Conservation (phyloP, 2,797 vertebrate species). For the Mus spretus region DNA sequence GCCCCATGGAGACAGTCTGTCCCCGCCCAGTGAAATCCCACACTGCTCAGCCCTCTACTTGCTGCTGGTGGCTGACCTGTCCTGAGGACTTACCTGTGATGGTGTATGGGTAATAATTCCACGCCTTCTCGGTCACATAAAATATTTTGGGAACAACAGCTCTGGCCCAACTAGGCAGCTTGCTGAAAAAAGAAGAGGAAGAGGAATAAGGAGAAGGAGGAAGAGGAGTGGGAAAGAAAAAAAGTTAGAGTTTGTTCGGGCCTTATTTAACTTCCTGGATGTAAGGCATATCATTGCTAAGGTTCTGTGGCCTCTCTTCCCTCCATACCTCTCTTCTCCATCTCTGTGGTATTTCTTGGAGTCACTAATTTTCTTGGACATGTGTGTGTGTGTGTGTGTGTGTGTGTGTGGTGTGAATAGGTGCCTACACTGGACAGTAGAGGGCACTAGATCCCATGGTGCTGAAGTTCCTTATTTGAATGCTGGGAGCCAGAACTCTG, state of each 20-base stretch:
- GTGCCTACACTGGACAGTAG: not conserved
- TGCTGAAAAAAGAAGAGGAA: constrained; percentile 89
- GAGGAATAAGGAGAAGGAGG: not conserved
- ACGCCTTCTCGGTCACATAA: constrained; percentile 98
- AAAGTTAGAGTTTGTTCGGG: constrained; percentile 48
- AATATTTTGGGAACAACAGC: constrained; percentile 99
- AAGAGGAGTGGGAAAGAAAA: not conserved
- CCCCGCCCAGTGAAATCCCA: not conserved
- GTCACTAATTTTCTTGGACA: not conserved
- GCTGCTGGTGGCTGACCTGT: accelerated
- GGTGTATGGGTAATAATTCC: constrained; percentile 99
- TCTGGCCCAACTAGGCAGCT: constrained; percentile 98
- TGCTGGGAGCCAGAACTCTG: not conserved
- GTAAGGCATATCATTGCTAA: not conserved
- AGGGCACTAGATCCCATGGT: not conserved
- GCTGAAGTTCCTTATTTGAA: not conserved
- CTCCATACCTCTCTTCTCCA: not conserved
- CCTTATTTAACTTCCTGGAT: not conserved
- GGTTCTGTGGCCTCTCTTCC: not conserved
- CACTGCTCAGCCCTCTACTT: not conserved
- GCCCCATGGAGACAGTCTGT: not conserved
- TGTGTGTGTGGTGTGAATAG: too few relatives aligned
- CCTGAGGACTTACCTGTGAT: constrained; percentile 93
- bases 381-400: not conserved
- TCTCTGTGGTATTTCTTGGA: not conserved